Conservation (phyloP, 2,113 vertebrate species). For the Lethenteron camtschaticum region DNA sequence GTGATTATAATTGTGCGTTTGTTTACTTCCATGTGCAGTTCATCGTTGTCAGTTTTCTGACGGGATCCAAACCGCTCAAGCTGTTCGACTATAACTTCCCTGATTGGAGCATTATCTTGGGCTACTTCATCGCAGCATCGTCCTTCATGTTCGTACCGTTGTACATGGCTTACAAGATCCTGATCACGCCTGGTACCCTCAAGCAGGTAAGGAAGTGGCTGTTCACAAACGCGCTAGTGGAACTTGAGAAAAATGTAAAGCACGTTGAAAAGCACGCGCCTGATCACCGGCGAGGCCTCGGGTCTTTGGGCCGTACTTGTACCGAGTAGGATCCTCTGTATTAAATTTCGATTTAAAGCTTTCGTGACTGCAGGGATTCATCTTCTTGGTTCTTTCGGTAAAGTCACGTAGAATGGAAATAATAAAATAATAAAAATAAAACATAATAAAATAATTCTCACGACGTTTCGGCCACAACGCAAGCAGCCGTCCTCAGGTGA, state of each 20-base stretch:
- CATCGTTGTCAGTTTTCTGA: conserved; percentile 77
- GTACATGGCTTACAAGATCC: conserved; percentile 58
- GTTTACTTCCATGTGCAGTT: conserved; percentile 32
- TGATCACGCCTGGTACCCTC: conserved; percentile 53
- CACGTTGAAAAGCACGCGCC: background rate
- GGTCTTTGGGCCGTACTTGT: background rate
- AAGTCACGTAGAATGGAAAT: no score
- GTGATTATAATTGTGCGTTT: background rate
- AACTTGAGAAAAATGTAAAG: background rate
- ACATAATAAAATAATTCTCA: no score
- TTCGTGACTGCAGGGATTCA: no score
- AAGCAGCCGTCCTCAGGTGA: no score
- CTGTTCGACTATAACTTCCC: conserved; percentile 69
- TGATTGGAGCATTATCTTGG: conserved; percentile 56
- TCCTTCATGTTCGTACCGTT: conserved; percentile 72
- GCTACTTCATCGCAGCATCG: conserved; percentile 76
- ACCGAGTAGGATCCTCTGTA: background rate
- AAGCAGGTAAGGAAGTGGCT: conserved; percentile 46
- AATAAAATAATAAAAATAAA: no score
- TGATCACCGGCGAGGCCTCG: background rate
- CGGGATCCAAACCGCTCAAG: conserved; percentile 45
- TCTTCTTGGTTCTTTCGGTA: no score
- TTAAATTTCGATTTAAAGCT: background rate
- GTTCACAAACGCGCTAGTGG: background rate
- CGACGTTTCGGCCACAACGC: no score